Evolutionary conservation across 2,113 vertebrate genomes (phyloP).

Genomic region (Cyanoderma ruficeps): DNA sequence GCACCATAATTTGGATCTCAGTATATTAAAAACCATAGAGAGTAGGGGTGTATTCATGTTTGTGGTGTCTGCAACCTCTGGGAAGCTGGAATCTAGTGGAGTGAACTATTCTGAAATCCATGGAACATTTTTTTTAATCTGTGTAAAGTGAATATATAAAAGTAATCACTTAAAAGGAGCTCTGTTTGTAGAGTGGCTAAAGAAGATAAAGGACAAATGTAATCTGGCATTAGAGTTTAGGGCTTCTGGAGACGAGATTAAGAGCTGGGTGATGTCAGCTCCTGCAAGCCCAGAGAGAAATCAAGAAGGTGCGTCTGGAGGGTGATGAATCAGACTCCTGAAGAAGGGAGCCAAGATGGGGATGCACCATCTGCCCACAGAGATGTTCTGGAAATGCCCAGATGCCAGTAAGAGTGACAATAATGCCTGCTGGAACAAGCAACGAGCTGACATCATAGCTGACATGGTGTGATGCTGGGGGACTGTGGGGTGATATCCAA

Average conservation of each 20-base stretch:
- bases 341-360: neutral
- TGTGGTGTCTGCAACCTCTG: neutral
- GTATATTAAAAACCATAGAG: neutral
- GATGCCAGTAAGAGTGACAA: neutral
- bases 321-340: neutral
- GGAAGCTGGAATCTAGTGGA: neutral
- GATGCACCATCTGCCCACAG: neutral
- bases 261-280: neutral
- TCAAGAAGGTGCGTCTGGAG: neutral
- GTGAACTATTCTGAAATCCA: neutral
- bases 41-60: neutral
- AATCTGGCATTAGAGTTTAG: neutral
- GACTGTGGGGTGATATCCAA: neutral
- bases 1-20: neutral
- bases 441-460: accelerated
- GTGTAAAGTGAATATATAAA: neutral
- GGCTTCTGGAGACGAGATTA: neutral
- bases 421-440: neutral
- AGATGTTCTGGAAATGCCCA: neutral
- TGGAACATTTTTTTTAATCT: neutral
- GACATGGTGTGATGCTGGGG: neutral
- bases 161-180: neutral
- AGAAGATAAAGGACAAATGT: neutral
- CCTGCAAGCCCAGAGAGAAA: neutral
- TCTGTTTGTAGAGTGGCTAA: neutral